Conservation (phyloP, 2,113 vertebrate species). For the Geococcyx californianus region DNA sequence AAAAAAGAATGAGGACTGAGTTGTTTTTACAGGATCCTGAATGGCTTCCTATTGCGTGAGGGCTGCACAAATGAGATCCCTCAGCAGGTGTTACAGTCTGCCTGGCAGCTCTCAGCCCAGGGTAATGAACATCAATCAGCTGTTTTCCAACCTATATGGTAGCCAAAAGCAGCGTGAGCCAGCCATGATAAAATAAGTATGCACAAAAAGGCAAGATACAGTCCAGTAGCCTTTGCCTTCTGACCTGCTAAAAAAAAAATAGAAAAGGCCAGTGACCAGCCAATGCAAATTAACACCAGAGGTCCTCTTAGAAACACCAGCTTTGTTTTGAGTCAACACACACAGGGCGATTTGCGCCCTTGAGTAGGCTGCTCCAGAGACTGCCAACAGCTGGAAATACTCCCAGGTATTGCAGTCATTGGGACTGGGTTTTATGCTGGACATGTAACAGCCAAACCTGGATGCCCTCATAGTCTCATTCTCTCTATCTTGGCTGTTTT, state of each 20-base stretch:
- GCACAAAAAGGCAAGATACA: background rate
- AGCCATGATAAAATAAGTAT: accelerated
- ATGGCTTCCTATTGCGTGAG: background rate
- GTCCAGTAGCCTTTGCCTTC: background rate
- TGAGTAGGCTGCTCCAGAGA: background rate
- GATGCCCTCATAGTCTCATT: background rate
- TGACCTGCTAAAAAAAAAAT: background rate
- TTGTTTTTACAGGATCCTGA: background rate
- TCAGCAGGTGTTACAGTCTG: background rate
- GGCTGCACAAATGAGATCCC: background rate
- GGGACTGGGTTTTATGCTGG: background rate
- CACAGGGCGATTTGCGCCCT: accelerated
- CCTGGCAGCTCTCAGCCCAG: background rate
- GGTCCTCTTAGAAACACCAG: background rate
- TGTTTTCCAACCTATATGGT: background rate
- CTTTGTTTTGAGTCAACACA: background rate
- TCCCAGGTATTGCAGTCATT: background rate
- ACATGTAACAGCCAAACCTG: background rate
- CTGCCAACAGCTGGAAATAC: accelerated
- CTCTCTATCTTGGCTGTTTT: background rate
- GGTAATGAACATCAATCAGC: background rate
- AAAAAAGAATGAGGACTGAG: background rate
- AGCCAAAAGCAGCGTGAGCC: background rate
- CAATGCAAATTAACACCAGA: background rate
- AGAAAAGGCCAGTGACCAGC: background rate